A percentile compares a stretch with the other conserved stretches of the same genome.
Conservation (phyloP, 1,140 invertebrate genomes). For the Onthophagus taurus region DNA sequence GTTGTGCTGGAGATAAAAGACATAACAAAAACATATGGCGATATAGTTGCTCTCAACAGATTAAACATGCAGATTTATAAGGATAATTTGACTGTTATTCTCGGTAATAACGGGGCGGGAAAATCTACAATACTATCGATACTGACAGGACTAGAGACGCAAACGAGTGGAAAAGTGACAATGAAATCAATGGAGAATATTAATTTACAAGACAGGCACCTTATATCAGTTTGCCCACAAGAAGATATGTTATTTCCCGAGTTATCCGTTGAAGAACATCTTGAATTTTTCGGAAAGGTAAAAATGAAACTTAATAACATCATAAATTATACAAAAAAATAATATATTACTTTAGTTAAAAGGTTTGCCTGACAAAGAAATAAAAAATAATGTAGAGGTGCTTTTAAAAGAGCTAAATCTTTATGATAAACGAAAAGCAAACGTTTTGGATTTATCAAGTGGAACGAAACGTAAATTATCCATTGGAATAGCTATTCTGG, state of each 20-base stretch:
- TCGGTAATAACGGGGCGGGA: slow-evolving; percentile 58
- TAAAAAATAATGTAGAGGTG: slow-evolving; percentile 38
- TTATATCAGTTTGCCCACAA: slow-evolving; percentile 71
- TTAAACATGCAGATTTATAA: slow-evolving; percentile 60
- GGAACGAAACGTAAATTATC: slow-evolving; percentile 61
- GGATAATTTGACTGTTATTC: slow-evolving; percentile 57
- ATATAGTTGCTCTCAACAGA: slow-evolving; percentile 54
- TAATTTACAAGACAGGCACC: slow-evolving; percentile 32
- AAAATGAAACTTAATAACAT: not conserved
- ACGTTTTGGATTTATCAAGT: slow-evolving; percentile 48
- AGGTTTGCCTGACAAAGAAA: slow-evolving; percentile 34
- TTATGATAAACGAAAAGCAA: slow-evolving; percentile 44
- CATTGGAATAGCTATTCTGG: slow-evolving; percentile 53
- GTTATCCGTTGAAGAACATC: slow-evolving; percentile 67
- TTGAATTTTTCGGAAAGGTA: slow-evolving; percentile 61
- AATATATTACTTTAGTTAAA: slow-evolving; percentile 45
- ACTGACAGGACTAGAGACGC: slow-evolving; percentile 67
- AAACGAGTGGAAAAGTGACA: slow-evolving; percentile 56
- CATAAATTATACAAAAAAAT: not conserved
- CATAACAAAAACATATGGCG: slow-evolving; percentile 41
- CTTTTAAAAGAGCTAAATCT: slow-evolving; percentile 44
- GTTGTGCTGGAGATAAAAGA: slow-evolving; percentile 29
- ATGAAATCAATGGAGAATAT: not conserved
- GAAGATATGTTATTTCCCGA: slow-evolving; percentile 73
- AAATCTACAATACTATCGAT: slow-evolving; percentile 54